These are phyloP conservation scores for Andrena fulva DNA, from an alignment of 2,888 invertebrate species.

Conservation along the genomic window DNA sequence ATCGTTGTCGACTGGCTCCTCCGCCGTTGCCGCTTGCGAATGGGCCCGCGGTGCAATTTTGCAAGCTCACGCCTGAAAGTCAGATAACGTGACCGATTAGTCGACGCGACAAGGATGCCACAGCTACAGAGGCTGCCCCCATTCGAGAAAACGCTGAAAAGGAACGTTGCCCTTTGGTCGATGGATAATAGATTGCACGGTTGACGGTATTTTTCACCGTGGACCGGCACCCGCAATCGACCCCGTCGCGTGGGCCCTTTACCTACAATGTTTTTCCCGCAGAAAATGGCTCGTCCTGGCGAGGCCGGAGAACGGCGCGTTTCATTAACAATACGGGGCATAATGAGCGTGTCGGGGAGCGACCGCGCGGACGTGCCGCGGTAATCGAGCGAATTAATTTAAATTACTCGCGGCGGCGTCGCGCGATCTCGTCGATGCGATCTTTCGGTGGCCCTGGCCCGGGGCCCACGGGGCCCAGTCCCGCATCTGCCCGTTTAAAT, in stretches of 20 bases:
- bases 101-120: not conserved
- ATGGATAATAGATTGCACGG: not conserved
- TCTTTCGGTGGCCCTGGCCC: constrained; percentile 27
- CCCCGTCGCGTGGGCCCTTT: not conserved
- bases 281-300: not conserved
- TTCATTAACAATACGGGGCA: constrained; percentile 47
- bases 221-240: not conserved
- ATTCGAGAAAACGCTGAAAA: not conserved
- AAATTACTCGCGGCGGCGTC: constrained; percentile 53
- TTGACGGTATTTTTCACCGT: not conserved
- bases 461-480: constrained; percentile 15
- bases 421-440: constrained; percentile 44
- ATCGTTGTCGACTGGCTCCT: constrained; percentile 89
- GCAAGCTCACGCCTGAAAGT: constrained; percentile 79
- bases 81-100: constrained; percentile 10
- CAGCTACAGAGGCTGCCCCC: not conserved
- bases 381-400: constrained; percentile 67
- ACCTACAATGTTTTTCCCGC: not conserved
- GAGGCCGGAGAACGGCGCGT: constrained; percentile 30
- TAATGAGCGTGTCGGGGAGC: constrained; percentile 45
- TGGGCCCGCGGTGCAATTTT: constrained; percentile 80
- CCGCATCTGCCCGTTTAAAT: constrained; percentile 57
- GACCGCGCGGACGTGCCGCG: constrained; percentile 39
- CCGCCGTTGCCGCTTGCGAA: constrained; percentile 79
- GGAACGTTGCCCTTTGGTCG: not conserved